Base-by-base conservation (phyloP, 2,113 vertebrate species). In the Ia io region DNA sequence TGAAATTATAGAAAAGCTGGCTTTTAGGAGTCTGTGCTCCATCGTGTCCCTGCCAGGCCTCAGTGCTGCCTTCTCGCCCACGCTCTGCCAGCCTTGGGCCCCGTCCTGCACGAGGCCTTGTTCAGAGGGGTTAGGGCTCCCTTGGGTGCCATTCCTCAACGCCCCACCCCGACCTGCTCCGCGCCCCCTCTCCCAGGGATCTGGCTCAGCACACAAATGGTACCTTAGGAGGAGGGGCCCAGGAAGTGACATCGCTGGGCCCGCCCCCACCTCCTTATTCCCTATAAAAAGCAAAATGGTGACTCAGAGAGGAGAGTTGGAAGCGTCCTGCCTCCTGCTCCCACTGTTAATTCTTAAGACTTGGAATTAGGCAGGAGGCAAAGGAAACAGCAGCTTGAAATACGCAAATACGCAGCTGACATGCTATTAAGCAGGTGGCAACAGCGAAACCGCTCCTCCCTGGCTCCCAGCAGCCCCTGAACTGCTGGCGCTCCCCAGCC, bases 231-330 rank as follows among this genome's bases (percentile, higher is more conserved):
- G 97, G 97, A 97, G 95, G 97, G 93, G 89, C 93, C 14, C 93
- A 90, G 97, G 97, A 95, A 97, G 95, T 97, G 97, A 97, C 97
- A 97, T 96, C 79, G 96, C 51, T 93, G 2, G 95, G 95, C 86
- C 96, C 94, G 63, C 96, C 97, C 92, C 96, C 95, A 79, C 96
- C 97, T 96, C 78, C 91, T 91, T 96, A 73, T 77, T 96, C 96
- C 97, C 97, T 98, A 98, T 98, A 97, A 98, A 98, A 98, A 95
- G 97, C 97, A 91, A 96, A 97, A 97, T 97, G 97, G 97, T 98
- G 97, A 98, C 97, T 98, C 97, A 98, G 97, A 97, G 71, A 96
- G 94, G 94, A 91, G 95, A 97, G 97, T 96, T 98, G 94, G 97
- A 96, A 86, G 96, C 94, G 42, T 87, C 96, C 97, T 94, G 95